Conservation (phyloP, 64 coral and sea anemone species). For the Acropora yongei region DNA sequence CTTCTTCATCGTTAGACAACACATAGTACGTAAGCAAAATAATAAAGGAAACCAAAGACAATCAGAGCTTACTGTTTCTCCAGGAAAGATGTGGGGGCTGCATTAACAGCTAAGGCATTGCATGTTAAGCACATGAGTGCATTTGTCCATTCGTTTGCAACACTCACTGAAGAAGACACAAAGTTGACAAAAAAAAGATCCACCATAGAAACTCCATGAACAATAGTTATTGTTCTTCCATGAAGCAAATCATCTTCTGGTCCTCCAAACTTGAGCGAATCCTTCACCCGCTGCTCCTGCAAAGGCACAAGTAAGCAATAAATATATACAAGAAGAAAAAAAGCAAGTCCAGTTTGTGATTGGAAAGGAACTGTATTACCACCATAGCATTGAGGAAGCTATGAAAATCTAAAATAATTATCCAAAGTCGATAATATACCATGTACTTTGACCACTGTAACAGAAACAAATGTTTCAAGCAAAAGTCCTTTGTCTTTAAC, state of each 20-base stretch:
- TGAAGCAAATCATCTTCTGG: slow-evolving; percentile 70
- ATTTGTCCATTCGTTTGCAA: slow-evolving; percentile 80
- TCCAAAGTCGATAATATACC: no score
- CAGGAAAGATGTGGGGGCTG: slow-evolving; percentile 75
- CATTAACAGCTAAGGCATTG: slow-evolving; percentile 86
- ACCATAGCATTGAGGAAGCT: no score
- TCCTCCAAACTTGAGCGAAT: slow-evolving; percentile 73
- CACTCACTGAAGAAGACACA: slow-evolving; percentile 63
- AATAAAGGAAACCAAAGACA: no score
- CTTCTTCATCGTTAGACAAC: no score
- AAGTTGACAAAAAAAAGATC: slow-evolving; percentile 84
- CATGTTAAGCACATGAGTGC: slow-evolving; percentile 75
- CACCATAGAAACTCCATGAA: slow-evolving; percentile 84
- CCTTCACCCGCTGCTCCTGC: slow-evolving; percentile 78
- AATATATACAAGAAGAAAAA: neutral
- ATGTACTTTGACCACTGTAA: no score
- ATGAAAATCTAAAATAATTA: no score
- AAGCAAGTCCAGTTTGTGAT: no score
- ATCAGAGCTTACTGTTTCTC: slow-evolving; percentile 81
- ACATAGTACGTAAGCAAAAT: no score
- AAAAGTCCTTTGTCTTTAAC: no score
- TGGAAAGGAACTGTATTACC: no score
- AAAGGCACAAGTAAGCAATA: neutral
- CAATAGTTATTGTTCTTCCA: slow-evolving; percentile 87
- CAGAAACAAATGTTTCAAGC: no score